phyloP scores from a whole-genome alignment of 2,888 invertebrate genomes.

The Crepidodera aurea region DNA sequence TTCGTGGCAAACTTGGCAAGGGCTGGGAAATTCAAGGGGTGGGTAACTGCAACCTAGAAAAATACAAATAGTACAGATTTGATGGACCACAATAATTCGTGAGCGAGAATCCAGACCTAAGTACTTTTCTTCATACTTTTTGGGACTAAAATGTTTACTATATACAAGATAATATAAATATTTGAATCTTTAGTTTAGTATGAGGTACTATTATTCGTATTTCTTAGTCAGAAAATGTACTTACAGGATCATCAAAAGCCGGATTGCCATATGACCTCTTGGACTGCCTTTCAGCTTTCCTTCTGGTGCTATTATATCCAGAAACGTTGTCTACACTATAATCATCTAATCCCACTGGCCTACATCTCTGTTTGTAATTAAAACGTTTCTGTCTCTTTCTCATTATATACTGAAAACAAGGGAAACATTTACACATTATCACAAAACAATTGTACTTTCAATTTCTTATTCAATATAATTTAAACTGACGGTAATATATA shows the following conservation, averaged over 20 bases:
- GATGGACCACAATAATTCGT: background rate
- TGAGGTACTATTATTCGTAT: too few relatives aligned
- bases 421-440: slow-evolving; percentile 4
- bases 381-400: slow-evolving; percentile 82
- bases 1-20: slow-evolving; percentile 78
- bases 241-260: slow-evolving; percentile 88
- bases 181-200: too few relatives aligned
- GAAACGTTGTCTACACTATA: slow-evolving; percentile 92
- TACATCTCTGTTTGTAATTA: slow-evolving; percentile 85
- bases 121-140: too few relatives aligned
- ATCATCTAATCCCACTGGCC: slow-evolving; percentile 86
- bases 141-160: too few relatives aligned
- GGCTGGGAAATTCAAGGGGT: slow-evolving; percentile 81
- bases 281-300: slow-evolving; percentile 80
- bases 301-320: slow-evolving; percentile 77
- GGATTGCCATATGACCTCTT: slow-evolving; percentile 91
- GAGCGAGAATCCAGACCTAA: too few relatives aligned
- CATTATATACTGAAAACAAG: slow-evolving; percentile 73
- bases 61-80: slow-evolving; percentile 23
- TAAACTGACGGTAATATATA: too few relatives aligned
- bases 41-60: slow-evolving; percentile 69
- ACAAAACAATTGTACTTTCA: slow-evolving; percentile 9
- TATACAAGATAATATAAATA: too few relatives aligned
- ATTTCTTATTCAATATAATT: too few relatives aligned
- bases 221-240: too few relatives aligned